Percentiles rank a stretch among this genome's conserved stretches.
These are phyloP conservation scores for Xiphorhynchus elegans DNA, from an alignment of 2,113 vertebrate species.

Conservation along the genomic window DNA sequence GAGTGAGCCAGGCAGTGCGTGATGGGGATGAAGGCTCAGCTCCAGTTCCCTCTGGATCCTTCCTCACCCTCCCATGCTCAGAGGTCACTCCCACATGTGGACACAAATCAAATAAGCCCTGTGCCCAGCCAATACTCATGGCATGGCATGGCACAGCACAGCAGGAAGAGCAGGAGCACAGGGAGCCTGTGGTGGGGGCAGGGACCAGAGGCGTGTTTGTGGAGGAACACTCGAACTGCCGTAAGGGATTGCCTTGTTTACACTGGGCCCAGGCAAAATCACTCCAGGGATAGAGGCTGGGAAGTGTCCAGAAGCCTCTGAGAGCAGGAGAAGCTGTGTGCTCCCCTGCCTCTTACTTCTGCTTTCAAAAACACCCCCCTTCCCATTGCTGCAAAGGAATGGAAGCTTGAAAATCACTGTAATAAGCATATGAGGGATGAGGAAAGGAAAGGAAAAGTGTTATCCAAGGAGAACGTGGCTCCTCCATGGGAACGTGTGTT, in stretches of 20 bases:
- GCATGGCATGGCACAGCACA: accelerated
- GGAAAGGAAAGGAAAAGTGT: constrained; percentile 9
- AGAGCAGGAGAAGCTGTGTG: background rate
- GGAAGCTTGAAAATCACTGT: background rate
- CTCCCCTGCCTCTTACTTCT: background rate
- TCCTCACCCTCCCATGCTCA: accelerated
- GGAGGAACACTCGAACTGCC: constrained; percentile 2
- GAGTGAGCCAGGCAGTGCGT: accelerated
- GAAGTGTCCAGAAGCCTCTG: constrained; percentile 1
- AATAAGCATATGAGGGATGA: background rate
- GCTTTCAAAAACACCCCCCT: background rate
- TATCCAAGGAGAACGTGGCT: background rate
- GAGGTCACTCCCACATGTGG: accelerated
- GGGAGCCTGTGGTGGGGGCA: background rate
- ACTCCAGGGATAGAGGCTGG: background rate
- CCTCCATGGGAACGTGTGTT: accelerated
- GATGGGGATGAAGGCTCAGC: accelerated
- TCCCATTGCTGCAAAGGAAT: accelerated
- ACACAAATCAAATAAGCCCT: background rate
- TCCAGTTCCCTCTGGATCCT: accelerated
- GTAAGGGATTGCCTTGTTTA: background rate
- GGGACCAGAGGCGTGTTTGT: background rate
- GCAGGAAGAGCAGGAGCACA: background rate
- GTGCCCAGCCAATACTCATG: accelerated
- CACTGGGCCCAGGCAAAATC: background rate